Evolutionary conservation across 2,797 vertebrate species (phyloP), one percentile per base, ranked within the genome.

Genomic region (Pipistrellus nathusii): DNA sequence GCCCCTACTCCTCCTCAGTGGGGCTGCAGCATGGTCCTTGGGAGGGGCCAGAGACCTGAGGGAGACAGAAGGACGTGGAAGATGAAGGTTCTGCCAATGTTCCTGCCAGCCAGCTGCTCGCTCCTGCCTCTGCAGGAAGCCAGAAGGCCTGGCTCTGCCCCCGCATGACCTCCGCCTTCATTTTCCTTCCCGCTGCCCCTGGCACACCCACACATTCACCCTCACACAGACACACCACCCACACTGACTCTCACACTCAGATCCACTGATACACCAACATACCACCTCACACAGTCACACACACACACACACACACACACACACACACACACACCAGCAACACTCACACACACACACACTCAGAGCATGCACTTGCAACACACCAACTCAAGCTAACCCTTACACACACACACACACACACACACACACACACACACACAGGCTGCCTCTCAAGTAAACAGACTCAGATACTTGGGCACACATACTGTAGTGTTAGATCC

Each of bases 1-100:
- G 94, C 78, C 81, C 84, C 38, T 64, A 57, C 64, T 95, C 71
- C 91, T 90, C 57, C 91, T 97, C 97, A 97, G 78, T 25, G 69
- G 32, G 66, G 62, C 75, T 80, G 78, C 8, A 0, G 85, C 97
- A 97, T 97, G 78, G 53, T 96, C 95, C 85, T 82, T 4, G 23
- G 94, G 64, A 86, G 85, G 88, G 82, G 91, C 93, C 25, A 14
- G 86, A 94, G 90, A 85, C 94, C 96, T 96, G 90, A 76, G 91
- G 87, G 8, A 93, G 69, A 92, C 89, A 94, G 85, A 93, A 93
- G 81, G 85, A 82, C 21, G 14, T 6, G 51, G 71, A 77, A 76
- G 85, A 85, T 62, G 73, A 77, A 62, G 85, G 41, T 41, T 85
- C 73, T 87, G 87, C 83, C 93, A 93, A 23, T 25, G 7, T 83